A percentile compares a stretch with the other conserved stretches of the same genome.
Conservation (phyloP, 2,888 invertebrate genomes). For the Xestia sexstrigata region DNA sequence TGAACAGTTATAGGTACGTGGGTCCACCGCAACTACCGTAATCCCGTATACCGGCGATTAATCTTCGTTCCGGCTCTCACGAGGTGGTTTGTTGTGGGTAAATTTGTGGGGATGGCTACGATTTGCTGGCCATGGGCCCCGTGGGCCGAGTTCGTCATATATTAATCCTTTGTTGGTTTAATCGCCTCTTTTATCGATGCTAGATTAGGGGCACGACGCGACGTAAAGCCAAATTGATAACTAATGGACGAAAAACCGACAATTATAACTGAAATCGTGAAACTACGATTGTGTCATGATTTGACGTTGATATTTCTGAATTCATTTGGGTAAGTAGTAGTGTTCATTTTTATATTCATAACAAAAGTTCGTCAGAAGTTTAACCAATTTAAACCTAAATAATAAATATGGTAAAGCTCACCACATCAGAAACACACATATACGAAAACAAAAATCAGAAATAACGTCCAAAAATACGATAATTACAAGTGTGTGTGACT, state of each 20-base stretch:
- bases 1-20: conserved; percentile 72
- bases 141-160: conserved; percentile 84
- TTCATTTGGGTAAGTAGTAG: conserved; percentile 4
- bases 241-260: conserved; percentile 48
- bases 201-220: conserved; percentile 70
- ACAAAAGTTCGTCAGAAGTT: not conserved
- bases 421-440: conserved; percentile 24
- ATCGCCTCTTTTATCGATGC: conserved; percentile 83
- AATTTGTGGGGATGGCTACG: conserved; percentile 86
- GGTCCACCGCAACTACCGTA: conserved; percentile 80
- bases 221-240: conserved; percentile 65
- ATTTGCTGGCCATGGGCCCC: conserved; percentile 84
- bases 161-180: conserved; percentile 86
- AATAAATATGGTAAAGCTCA: conserved; percentile 22
- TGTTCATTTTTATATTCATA: not conserved
- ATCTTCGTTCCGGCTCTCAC: conserved; percentile 86
- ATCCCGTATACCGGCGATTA: conserved; percentile 84
- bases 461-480: conserved; percentile 56
- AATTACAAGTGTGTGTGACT: conserved; percentile 61
- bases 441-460: conserved; percentile 41
- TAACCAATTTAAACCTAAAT: not conserved
- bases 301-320: conserved; percentile 27
- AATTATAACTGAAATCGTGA: conserved; percentile 39
- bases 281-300: conserved; percentile 26
- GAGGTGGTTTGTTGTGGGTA: conserved; percentile 87